Conservation (phyloP, 2,797 vertebrate genomes). For the Lates japonicus region DNA sequence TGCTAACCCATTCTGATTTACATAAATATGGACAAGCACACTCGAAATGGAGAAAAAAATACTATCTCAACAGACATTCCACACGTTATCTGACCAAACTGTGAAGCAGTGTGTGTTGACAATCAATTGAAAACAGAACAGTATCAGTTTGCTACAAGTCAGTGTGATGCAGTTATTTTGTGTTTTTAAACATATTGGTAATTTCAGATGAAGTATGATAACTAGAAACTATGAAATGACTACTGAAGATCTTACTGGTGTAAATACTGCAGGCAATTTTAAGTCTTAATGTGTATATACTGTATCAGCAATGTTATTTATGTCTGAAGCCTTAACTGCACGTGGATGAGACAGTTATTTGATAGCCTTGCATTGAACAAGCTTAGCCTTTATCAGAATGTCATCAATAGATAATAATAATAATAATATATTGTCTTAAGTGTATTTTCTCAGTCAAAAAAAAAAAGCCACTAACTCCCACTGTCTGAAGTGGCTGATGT, state of each 20-base stretch:
- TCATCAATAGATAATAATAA: conserved; percentile 4
- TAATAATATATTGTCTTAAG: conserved; percentile 41
- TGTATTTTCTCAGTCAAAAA: not conserved
- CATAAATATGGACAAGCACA: conserved; percentile 6
- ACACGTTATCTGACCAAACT: conserved; percentile 26
- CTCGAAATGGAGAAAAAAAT: not conserved
- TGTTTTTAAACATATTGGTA: conserved; percentile 38
- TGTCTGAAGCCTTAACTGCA: conserved; percentile 66
- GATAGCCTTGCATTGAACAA: conserved; percentile 29
- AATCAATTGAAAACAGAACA: conserved; percentile 35
- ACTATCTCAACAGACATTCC: conserved; percentile 6
- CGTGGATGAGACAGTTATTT: conserved; percentile 36
- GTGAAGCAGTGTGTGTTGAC: conserved; percentile 47
- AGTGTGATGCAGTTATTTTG: conserved; percentile 34
- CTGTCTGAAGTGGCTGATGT: conserved; percentile 8
- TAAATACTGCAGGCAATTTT: conserved; percentile 66
- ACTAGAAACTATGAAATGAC: conserved; percentile 63
- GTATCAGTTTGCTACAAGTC: conserved; percentile 7
- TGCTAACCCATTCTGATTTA: conserved; percentile 63
- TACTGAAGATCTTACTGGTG: conserved; percentile 72
- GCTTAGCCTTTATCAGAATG: conserved; percentile 40
- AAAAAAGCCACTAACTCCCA: conserved; percentile 33
- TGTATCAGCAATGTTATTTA: conserved; percentile 75
- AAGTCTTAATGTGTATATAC: conserved; percentile 60
- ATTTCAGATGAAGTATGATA: conserved; percentile 50